A percentile compares a stretch with the other conserved stretches of the same genome.
Conservation (phyloP, 2,888 invertebrate genomes). For the Nyleta sp. region DNA sequence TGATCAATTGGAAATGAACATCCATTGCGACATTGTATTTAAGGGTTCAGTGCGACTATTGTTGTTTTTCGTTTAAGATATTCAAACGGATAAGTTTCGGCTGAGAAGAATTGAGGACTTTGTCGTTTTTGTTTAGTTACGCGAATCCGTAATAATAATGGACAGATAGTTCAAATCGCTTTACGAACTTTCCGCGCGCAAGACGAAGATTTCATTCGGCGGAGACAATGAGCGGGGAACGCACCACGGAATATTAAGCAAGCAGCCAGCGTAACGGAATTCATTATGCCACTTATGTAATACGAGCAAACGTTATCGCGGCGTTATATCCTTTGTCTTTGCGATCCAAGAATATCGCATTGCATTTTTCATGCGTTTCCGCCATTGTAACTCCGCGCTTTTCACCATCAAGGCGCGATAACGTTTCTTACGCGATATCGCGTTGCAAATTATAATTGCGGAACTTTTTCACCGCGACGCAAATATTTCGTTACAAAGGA, state of each 20-base stretch:
- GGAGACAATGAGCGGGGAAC: slow-evolving; percentile 65
- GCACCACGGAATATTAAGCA: slow-evolving; percentile 75
- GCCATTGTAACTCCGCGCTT: slow-evolving; percentile 38
- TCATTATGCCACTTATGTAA: slow-evolving; percentile 69
- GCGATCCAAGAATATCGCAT: slow-evolving; percentile 54
- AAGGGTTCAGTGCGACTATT: neutral
- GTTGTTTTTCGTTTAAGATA: slow-evolving; percentile 13
- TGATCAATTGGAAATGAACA: no score
- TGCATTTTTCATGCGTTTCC: slow-evolving; percentile 60
- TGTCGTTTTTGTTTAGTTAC: slow-evolving; percentile 31
- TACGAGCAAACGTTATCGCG: slow-evolving; percentile 55
- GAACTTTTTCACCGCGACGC: slow-evolving; percentile 15
- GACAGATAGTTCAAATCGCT: slow-evolving; percentile 51
- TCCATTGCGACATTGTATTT: slow-evolving; percentile 7
- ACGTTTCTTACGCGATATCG: slow-evolving; percentile 34
- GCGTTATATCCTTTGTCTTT: slow-evolving; percentile 52
- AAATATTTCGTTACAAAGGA: slow-evolving; percentile 49
- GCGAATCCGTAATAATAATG: slow-evolving; percentile 42
- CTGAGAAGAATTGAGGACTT: slow-evolving; percentile 33
- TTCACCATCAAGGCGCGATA: slow-evolving; percentile 39
- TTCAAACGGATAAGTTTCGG: slow-evolving; percentile 22
- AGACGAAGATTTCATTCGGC: slow-evolving; percentile 70
- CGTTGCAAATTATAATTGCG: slow-evolving; percentile 51
- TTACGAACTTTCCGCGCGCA: slow-evolving; percentile 38
- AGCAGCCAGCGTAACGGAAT: slow-evolving; percentile 71